Evolutionary conservation across 1,140 invertebrate genomes (phyloP).

Genomic region (Araneus ventricosus): DNA sequence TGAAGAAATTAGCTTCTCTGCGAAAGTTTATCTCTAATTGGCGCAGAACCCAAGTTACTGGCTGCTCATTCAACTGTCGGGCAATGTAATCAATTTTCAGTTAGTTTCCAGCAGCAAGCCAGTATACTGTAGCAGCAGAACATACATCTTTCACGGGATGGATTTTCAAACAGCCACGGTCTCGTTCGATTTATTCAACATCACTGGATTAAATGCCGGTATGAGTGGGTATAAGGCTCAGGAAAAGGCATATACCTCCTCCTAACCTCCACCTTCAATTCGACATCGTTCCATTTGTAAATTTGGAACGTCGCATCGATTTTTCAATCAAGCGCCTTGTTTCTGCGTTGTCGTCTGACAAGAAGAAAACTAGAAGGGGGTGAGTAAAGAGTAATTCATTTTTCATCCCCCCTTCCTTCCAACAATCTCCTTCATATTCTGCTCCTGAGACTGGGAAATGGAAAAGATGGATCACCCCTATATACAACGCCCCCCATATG

Average conservation of each 20-base stretch:
- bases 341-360: slow-evolving; percentile 70
- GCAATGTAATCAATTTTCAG: slow-evolving; percentile 25
- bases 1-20: slow-evolving; percentile 24
- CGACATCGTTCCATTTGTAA: slow-evolving; percentile 65
- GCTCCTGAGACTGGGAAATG: neutral
- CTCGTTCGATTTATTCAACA: neutral
- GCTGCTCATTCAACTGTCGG: slow-evolving; percentile 15
- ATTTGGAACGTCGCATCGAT: slow-evolving; percentile 67
- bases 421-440: slow-evolving; percentile 56
- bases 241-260: neutral
- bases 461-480: slow-evolving; percentile 71
- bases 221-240: neutral
- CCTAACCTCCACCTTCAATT: neutral
- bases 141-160: neutral
- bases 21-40: slow-evolving; percentile 33
- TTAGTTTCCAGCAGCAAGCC: neutral
- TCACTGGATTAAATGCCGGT: neutral
- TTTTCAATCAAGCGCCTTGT: slow-evolving; percentile 72
- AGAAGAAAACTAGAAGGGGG: slow-evolving; percentile 14
- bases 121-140: neutral
- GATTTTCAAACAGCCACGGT: neutral
- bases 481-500: slow-evolving; percentile 55
- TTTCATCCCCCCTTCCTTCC: slow-evolving; percentile 16
- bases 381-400: slow-evolving; percentile 62
- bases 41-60: neutral